Conservation (phyloP, 2,888 invertebrate genomes). For the Craniophora ligustri region DNA sequence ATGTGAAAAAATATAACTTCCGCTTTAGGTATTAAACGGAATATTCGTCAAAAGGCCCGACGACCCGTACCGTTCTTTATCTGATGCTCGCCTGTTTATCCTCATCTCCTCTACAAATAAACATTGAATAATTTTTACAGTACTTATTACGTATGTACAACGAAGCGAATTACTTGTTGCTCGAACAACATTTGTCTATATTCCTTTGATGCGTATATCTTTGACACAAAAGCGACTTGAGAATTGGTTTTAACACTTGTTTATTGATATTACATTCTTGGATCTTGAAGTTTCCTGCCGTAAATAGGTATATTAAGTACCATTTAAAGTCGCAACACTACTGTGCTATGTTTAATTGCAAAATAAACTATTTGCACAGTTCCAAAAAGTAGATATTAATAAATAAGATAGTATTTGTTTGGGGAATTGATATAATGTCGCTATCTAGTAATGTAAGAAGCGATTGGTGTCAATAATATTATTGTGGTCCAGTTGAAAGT, state of each 20-base stretch:
- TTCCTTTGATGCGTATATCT: slow-evolving; percentile 52
- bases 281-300: background rate
- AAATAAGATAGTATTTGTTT: too few species aligned
- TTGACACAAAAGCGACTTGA: slow-evolving; percentile 44
- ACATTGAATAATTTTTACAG: slow-evolving; percentile 60
- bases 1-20: background rate
- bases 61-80: slow-evolving; percentile 35
- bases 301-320: too few species aligned
- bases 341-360: too few species aligned
- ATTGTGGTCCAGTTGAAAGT: too few species aligned
- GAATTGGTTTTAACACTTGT: slow-evolving; percentile 32
- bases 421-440: too few species aligned
- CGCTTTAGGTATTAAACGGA: background rate
- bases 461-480: too few species aligned
- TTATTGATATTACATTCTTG: slow-evolving; percentile 10
- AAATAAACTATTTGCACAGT: too few species aligned
- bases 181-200: slow-evolving; percentile 47
- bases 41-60: slow-evolving; percentile 30
- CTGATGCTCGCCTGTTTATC: slow-evolving; percentile 39
- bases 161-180: slow-evolving; percentile 52
- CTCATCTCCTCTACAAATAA: slow-evolving; percentile 51
- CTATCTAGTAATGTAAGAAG: too few species aligned
- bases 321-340: too few species aligned
- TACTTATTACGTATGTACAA: slow-evolving; percentile 40
- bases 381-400: too few species aligned